A percentile compares a stretch with the other conserved stretches of the same genome.
Evolutionary conservation across 2,113 vertebrate species (phyloP).

Genomic region (Patagioenas fasciata): DNA sequence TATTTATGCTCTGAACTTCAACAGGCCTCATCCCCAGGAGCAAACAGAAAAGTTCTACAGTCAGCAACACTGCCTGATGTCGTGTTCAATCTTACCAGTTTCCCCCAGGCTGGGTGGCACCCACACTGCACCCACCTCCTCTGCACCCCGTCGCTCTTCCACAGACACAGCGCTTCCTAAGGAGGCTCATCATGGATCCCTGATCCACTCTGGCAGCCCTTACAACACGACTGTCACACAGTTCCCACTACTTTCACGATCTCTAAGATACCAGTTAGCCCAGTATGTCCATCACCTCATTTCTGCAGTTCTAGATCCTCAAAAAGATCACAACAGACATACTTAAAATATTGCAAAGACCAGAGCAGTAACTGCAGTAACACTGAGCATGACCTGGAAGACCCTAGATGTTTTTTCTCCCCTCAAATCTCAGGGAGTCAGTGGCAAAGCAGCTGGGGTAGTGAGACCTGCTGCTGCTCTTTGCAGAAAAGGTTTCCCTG

Average conservation of each 20-base stretch:
- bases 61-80: background rate
- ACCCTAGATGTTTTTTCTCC: background rate
- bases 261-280: background rate
- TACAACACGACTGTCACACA: background rate
- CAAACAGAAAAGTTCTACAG: slow-evolving; percentile 24
- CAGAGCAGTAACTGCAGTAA: background rate
- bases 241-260: fast-evolving
- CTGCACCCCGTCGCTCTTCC: fast-evolving
- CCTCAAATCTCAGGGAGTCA: background rate
- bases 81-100: background rate
- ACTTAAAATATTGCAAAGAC: background rate
- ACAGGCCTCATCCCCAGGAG: slow-evolving; percentile 28
- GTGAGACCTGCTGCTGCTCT: background rate
- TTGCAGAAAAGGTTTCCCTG: background rate
- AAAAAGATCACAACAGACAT: background rate
- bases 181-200: fast-evolving
- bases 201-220: background rate
- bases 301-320: background rate
- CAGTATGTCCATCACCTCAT: fast-evolving
- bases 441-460: background rate
- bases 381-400: background rate
- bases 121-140: background rate
- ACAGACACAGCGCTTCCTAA: background rate
- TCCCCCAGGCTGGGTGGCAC: background rate
- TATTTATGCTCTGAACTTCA: slow-evolving; percentile 26